These are phyloP conservation scores for Holothuria leucospilota DNA, from an alignment of 53 echinoderm and acorn worm genomes.

Conservation along the genomic window DNA sequence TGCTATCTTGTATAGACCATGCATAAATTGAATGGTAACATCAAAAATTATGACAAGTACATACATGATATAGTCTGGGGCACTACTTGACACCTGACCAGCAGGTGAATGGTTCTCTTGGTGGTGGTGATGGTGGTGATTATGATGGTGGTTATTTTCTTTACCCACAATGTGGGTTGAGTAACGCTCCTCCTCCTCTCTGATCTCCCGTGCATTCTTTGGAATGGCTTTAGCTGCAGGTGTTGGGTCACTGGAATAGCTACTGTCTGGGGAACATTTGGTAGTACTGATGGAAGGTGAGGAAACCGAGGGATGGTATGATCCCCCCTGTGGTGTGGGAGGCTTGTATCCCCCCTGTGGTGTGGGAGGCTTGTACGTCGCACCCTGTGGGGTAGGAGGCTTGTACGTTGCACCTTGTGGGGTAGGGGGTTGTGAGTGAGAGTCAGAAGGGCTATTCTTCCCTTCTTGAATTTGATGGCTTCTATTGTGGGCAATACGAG, in stretches of 20 bases:
- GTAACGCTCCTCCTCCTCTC: background rate
- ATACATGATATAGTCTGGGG: constrained; percentile 36
- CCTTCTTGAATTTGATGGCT: constrained; percentile 57
- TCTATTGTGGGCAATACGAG: constrained; percentile 81
- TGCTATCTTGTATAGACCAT: no score
- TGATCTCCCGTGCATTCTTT: constrained; percentile 30
- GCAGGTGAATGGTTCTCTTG: constrained; percentile 37
- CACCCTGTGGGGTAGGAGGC: constrained; percentile 54
- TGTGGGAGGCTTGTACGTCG: constrained; percentile 66
- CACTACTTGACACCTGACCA: constrained; percentile 38
- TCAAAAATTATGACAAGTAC: background rate
- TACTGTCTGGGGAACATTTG: constrained; percentile 77
- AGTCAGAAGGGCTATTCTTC: constrained; percentile 44
- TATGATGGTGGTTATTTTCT: no score
- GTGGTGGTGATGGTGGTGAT: background rate
- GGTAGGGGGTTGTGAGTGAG: constrained; percentile 25
- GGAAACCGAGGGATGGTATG: constrained; percentile 64
- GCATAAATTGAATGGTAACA: no score
- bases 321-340: constrained; percentile 49
- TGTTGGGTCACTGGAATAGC: constrained; percentile 41
- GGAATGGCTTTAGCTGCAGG: constrained; percentile 42
- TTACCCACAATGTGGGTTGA: background rate
- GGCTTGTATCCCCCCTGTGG: constrained; percentile 63
- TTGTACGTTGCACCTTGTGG: constrained; percentile 52
- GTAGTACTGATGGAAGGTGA: constrained; percentile 89